Evolutionary conservation across 2,888 invertebrate species (phyloP).

Genomic region (Bursaphelenchus okinawaensis): DNA sequence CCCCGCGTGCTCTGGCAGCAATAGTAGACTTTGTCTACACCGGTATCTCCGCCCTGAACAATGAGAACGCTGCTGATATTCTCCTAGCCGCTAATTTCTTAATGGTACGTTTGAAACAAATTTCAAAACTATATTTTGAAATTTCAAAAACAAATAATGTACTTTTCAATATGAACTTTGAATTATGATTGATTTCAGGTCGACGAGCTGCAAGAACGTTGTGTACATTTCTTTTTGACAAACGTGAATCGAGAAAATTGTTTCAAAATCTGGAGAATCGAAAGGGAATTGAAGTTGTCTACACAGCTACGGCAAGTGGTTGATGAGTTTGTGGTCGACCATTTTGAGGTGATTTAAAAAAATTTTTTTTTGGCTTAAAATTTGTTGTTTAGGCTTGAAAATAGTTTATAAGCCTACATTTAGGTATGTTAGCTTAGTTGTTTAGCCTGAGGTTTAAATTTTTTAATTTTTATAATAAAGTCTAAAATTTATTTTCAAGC

Average conservation of each 20-base stretch:
- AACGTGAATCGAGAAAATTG: slow-evolving; percentile 5
- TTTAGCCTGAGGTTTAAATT: no score
- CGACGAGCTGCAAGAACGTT: not conserved
- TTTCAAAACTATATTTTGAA: no score
- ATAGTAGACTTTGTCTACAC: slow-evolving; percentile 11
- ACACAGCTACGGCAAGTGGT: not conserved
- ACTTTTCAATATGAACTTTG: no score
- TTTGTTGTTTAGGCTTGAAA: no score
- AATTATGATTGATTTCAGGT: slow-evolving; percentile 12
- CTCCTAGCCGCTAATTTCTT: slow-evolving; percentile 4
- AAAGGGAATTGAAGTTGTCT: not conserved
- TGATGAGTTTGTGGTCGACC: slow-evolving; percentile 4
- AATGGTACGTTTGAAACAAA: not conserved
- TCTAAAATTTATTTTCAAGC: no score
- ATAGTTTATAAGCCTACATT: no score
- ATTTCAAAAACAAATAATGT: no score
- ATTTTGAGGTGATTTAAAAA: slow-evolving; percentile 4
- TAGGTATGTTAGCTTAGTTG: no score
- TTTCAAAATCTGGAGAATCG: not conserved
- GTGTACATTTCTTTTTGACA: not conserved
- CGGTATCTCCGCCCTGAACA: not conserved
- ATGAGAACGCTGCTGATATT: not conserved
- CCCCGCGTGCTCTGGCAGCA: not conserved
- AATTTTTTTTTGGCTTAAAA: no score
- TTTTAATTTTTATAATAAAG: no score